phyloP scores from a whole-genome alignment of 2,113 vertebrate genomes.

The Melanocharis versteri region DNA sequence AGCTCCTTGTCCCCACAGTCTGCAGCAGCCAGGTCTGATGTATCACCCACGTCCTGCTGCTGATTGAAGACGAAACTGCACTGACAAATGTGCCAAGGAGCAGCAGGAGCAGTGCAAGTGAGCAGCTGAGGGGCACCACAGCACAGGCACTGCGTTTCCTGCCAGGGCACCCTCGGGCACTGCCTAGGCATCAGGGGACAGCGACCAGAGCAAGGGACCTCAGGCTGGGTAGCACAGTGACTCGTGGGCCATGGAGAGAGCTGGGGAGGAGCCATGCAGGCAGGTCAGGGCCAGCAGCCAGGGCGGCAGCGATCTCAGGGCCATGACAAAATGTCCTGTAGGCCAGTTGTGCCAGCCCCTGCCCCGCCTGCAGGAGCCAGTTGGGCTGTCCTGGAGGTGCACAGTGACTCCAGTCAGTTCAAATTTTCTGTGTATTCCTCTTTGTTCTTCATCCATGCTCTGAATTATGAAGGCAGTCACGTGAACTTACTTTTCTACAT shows the following conservation, averaged over 20 bases:
- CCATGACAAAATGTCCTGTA: neutral
- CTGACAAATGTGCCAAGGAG: neutral
- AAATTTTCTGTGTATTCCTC: neutral
- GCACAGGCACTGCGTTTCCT: neutral
- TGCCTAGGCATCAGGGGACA: too few species aligned
- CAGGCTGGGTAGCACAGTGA: neutral
- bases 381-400: neutral
- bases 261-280: rapidly evolving
- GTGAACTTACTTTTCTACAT: neutral
- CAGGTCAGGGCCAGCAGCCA: neutral
- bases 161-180: neutral
- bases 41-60: rapidly evolving
- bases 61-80: neutral
- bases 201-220: rapidly evolving
- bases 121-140: neutral
- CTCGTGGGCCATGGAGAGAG: rapidly evolving
- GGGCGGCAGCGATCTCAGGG: neutral
- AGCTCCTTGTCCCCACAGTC: neutral
- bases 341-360: neutral
- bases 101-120: rapidly evolving
- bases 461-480: neutral
- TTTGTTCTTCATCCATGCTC: rapidly evolving
- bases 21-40: neutral
- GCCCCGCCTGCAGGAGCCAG: neutral
- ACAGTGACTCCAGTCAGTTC: rapidly evolving